Conservation (phyloP, 37 sponge, comb jelly and placozoan species). For the Geodia barretti region DNA sequence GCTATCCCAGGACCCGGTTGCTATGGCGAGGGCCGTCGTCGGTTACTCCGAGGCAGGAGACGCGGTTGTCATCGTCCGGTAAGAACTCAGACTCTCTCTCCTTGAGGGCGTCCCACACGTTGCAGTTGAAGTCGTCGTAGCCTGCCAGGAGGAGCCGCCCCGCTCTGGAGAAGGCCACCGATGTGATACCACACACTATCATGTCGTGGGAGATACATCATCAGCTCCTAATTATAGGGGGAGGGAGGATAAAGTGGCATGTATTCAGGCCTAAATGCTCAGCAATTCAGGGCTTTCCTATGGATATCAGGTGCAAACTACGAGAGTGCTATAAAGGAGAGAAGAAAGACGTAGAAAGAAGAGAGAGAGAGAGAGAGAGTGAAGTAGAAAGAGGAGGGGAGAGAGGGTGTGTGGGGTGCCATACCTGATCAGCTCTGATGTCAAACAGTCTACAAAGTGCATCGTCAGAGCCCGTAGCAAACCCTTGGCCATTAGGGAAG, state of each 20-base stretch:
- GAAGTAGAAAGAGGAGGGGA: not conserved
- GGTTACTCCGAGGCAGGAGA: constrained; percentile 96
- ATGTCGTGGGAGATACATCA: constrained; percentile 86
- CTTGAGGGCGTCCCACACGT: constrained; percentile 96
- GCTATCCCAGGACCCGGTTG: constrained; percentile 98
- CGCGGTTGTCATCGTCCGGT: constrained; percentile 93
- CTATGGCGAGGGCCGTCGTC: constrained; percentile 92
- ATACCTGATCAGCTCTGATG: constrained; percentile 96
- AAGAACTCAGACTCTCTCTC: constrained; percentile 83
- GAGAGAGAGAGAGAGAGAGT: not conserved
- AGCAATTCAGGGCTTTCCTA: too few relatives aligned
- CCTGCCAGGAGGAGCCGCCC: constrained; percentile 96
- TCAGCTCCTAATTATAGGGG: constrained; percentile 85
- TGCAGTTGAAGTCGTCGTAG: constrained; percentile 97
- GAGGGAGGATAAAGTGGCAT: too few relatives aligned
- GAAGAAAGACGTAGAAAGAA: not conserved
- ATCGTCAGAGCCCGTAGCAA: constrained; percentile 97
- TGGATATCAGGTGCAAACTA: too few relatives aligned
- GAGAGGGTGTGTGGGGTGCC: not conserved
- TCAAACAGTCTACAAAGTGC: constrained; percentile 94
- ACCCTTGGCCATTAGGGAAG: constrained; percentile 95
- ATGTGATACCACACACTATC: constrained; percentile 95
- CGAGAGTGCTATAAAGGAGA: not conserved
- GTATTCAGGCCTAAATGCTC: too few relatives aligned
- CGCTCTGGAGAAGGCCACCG: constrained; percentile 92